These are phyloP conservation scores for Synergus umbraculus DNA, from an alignment of 2,888 invertebrate species.

Conservation along the genomic window DNA sequence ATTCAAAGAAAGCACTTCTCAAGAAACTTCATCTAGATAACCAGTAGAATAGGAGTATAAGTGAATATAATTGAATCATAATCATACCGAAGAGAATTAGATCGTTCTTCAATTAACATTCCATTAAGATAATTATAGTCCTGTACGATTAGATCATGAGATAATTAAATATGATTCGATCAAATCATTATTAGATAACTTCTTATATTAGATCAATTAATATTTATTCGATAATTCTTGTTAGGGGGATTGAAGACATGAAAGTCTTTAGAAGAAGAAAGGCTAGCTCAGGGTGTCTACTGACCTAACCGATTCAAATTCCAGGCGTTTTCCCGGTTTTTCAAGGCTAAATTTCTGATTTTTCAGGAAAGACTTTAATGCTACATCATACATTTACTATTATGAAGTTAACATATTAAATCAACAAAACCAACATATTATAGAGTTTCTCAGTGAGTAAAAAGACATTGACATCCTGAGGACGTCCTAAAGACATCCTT, in stretches of 20 bases:
- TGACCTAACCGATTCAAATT: too few relatives aligned
- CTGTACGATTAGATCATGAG: neutral
- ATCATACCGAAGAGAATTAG: neutral
- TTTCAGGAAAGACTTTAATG: too few relatives aligned
- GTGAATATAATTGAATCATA: neutral
- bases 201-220: neutral
- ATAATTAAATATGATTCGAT: neutral
- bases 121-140: neutral
- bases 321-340: too few relatives aligned
- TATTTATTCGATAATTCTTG: neutral
- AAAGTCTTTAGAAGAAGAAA: too few relatives aligned
- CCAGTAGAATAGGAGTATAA: neutral
- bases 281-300: too few relatives aligned
- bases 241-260: neutral
- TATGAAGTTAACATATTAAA: too few relatives aligned
- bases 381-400: too few relatives aligned
- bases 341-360: too few relatives aligned
- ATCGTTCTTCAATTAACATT: neutral
- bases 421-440: too few relatives aligned
- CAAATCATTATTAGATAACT: slow-evolving; percentile 1
- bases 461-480: too few relatives aligned
- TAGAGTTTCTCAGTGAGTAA: too few relatives aligned
- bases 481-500: too few relatives aligned
- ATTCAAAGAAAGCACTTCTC: neutral
- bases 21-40: neutral